Evolutionary conservation across 2,888 invertebrate genomes (phyloP).

Genomic region (Euspilapteryx auroguttella): DNA sequence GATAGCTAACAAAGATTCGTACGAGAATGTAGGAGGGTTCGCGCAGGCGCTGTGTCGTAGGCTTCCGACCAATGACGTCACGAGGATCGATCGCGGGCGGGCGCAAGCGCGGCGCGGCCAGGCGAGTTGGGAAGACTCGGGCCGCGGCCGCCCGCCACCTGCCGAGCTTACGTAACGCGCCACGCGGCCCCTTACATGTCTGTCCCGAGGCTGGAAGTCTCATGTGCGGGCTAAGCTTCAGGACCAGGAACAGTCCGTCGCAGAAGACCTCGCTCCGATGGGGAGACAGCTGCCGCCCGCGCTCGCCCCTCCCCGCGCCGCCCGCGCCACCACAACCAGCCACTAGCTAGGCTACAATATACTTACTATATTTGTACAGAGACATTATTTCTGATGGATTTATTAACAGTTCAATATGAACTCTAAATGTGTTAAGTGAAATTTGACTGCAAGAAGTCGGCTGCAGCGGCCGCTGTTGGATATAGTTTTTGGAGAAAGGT

Average conservation of each 20-base stretch:
- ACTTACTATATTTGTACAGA: not conserved
- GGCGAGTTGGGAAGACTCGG: conserved; percentile 12
- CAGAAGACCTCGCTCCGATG: conserved; percentile 95
- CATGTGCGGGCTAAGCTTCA: conserved; percentile 96
- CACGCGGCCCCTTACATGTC: conserved; percentile 19
- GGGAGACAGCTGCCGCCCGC: conserved; percentile 81
- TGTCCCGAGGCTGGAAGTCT: conserved; percentile 56
- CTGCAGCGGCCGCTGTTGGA: not conserved
- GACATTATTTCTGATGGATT: not conserved
- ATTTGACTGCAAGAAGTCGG: too few relatives aligned
- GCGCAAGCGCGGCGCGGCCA: conserved; percentile 8
- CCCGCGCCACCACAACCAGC: too few relatives aligned
- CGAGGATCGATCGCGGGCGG: conserved; percentile 27
- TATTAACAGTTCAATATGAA: not conserved
- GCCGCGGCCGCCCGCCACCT: conserved; percentile 6
- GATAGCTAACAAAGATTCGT: conserved; percentile 7
- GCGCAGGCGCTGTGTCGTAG: conserved; percentile 16
- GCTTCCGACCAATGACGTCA: conserved; percentile 38
- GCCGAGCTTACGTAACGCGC: conserved; percentile 16
- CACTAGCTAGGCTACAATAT: conserved; percentile 3
- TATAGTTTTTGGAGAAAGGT: too few relatives aligned
- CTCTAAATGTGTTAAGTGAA: not conserved
- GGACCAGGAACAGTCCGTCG: conserved; percentile 94
- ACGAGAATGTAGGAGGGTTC: too few relatives aligned
- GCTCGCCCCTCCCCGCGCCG: conserved; percentile 7